Percentiles rank a stretch among this genome's conserved stretches.
These are phyloP conservation scores for Poeciliopsis gracilis DNA, from an alignment of 2,797 vertebrate genomes.

Conservation along the genomic window DNA sequence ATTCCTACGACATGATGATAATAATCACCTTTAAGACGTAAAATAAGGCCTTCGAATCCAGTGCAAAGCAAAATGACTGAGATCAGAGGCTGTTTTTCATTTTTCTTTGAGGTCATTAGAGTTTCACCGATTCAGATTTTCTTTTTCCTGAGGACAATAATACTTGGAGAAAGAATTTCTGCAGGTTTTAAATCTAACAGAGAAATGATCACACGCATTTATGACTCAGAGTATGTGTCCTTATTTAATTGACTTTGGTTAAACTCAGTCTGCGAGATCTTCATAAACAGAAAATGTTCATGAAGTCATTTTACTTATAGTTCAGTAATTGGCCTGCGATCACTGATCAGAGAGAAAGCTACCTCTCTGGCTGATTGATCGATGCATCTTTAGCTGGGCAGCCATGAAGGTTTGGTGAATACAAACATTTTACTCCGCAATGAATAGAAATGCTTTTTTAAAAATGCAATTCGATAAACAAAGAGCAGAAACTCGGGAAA, in stretches of 20 bases:
- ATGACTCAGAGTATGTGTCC: background rate
- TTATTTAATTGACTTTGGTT: background rate
- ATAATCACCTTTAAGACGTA: constrained; percentile 7
- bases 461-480: constrained; percentile 75
- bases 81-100: background rate
- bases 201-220: background rate
- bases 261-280: background rate
- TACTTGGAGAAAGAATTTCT: background rate
- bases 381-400: constrained; percentile 4
- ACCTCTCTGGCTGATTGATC: background rate
- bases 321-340: background rate
- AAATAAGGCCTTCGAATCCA: constrained; percentile 19
- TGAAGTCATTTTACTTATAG: background rate
- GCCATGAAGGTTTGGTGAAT: constrained; percentile 43
- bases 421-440: constrained; percentile 61
- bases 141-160: background rate
- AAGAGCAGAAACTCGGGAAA: constrained; percentile 41
- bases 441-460: constrained; percentile 60
- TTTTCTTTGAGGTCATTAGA: background rate
- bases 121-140: background rate
- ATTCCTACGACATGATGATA: constrained; percentile 33
- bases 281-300: background rate
- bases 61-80: background rate
- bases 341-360: background rate
- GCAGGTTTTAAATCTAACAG: background rate